Evolutionary conservation across 2,113 vertebrate species (phyloP), one percentile per base, ranked within the genome.

Genomic region (Salminus brasiliensis): DNA sequence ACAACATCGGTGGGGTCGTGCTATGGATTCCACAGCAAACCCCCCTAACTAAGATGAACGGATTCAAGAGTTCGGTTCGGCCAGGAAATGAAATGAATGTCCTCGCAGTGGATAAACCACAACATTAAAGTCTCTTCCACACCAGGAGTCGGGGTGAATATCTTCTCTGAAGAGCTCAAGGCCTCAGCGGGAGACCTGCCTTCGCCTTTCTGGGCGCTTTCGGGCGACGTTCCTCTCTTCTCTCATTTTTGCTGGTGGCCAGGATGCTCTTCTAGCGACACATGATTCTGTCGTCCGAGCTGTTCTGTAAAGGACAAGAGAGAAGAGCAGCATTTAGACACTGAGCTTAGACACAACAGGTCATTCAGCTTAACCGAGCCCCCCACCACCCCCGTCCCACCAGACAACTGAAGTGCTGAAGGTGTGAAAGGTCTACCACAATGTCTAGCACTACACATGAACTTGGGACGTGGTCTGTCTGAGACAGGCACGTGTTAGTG

Each of bases 211-310:
- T 87, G 89, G 81, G 88, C 62, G 77, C 83, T 87, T 57, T 84
- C 73, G 39, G 39, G n/a, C n/a, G n/a, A n/a, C n/a, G n/a, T n/a
- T n/a, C n/a, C n/a, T 36, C 72, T 86, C 75, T 55, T 10, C 23
- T 32, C 71, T 67, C 30, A 76, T 67, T 72, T 15, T 86, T 85
- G 84, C 63, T 78, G 74, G 23, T 62, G 73, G 36, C 53, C 80
- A 72, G 81, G 79, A 84, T 71, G 83, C 81, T 18, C 65, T 72
- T 85, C 93, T 94, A 97, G 81, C 95, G 97, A 85, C 96, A 98
- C 90, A 97, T 92, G 85, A 98, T 97, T 60, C 94, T 91, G 87
- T 98, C 96, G 67, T 96, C 95, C 9, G 95, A 88, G 39, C 91
- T 90, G 8, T 90, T 94, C 92, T 94, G 89, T 8, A 68, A 67